A percentile compares a stretch with the other conserved stretches of the same genome.
These are phyloP conservation scores for Leptoclinus maculatus DNA, from an alignment of 2,797 vertebrate species.

Conservation along the genomic window DNA sequence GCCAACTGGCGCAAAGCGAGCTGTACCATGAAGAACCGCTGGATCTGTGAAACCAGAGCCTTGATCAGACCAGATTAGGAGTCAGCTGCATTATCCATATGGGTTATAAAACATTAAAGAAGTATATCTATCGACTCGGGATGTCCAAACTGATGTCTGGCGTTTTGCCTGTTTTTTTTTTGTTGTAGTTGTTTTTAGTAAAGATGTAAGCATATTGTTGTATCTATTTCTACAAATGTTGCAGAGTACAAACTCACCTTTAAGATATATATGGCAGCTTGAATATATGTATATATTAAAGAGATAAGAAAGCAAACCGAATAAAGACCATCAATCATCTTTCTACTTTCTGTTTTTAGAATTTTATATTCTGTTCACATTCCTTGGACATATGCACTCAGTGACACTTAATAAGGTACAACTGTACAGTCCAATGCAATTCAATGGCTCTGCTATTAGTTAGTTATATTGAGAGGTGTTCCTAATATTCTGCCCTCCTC, in stretches of 20 bases:
- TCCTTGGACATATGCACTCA: background rate
- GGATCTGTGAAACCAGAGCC: constrained; percentile 68
- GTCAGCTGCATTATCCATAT: background rate
- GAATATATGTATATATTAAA: background rate
- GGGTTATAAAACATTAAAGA: background rate
- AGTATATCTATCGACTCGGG: background rate
- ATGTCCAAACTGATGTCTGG: background rate
- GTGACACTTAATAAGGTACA: background rate
- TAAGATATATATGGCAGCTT: background rate
- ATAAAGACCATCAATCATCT: background rate
- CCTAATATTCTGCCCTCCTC: background rate
- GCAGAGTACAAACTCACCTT: background rate
- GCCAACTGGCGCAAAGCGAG: constrained; percentile 41
- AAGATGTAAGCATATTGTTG: background rate
- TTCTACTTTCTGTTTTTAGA: background rate
- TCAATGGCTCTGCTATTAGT: background rate
- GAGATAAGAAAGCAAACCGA: background rate
- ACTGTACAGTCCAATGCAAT: background rate
- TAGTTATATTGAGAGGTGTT: too few species aligned
- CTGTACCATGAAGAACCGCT: constrained; percentile 30
- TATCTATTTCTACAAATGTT: background rate
- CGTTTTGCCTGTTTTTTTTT: background rate
- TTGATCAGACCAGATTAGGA: constrained; percentile 40
- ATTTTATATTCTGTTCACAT: background rate
- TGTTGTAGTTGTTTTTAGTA: background rate